Evolutionary conservation across 2,113 vertebrate genomes (phyloP), one percentile per base, ranked within the genome.

Genomic region (Passer montanus): DNA sequence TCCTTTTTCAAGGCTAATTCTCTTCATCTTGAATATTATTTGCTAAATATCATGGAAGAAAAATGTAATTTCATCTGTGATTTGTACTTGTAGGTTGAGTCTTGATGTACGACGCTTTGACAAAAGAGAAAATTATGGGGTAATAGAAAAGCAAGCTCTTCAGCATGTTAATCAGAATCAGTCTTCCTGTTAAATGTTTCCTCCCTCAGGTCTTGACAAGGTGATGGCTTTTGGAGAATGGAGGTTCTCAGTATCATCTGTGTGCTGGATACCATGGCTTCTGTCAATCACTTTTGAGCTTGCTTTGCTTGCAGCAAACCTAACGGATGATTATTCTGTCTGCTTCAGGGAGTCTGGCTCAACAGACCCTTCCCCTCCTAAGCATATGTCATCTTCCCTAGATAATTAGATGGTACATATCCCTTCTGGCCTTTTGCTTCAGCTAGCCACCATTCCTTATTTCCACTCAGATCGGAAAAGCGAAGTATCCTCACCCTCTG

Each of bases 381-480:
- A 31, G 99, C 99, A 0, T 99, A 99, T 41, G 99, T 99, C 99
- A 99, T 99, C 98, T 98, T 99, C 72, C 99, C 98, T 2, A 99
- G 98, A 91, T 99, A 99, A 98, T 99, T 99, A 72, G 99, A 99
- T 6, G 99, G 99, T 23, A 99, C 99, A 0, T 99, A 99, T 50
- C 99, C 99, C 87, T 91, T 98, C 89, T 99, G 99, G 55, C 99
- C 99, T 30, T 99, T 98, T 12, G 98, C 98, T 97, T 99, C 99
- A 5, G 99, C 99, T 62, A 99, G 92, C 99, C 99, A 99, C 99
- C 99, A 99, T 66, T 99, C 99, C 87, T 98, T 99, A 87, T 99
- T 99, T 55, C 99, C 99, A 64, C 99, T 99, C 63, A 99, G 96
- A 97, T 99, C 99, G 13, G 98, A 98, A 97, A 99, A 99, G 63